Percentiles rank a stretch among this genome's conserved stretches.
Evolutionary conservation across 2,888 invertebrate genomes (phyloP).

Genomic region (Xylocampa areola): DNA sequence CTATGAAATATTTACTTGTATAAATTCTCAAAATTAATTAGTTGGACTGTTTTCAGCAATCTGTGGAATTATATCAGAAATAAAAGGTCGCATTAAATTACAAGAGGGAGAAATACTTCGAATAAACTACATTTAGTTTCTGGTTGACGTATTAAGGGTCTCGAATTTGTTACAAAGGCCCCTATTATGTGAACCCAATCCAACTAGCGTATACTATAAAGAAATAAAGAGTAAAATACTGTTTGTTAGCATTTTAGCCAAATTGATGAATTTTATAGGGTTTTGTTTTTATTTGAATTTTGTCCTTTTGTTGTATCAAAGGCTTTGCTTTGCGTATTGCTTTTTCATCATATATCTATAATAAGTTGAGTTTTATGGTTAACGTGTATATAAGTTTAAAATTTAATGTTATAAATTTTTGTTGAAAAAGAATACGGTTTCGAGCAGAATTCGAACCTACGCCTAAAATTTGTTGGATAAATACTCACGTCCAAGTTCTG

Average conservation of each 20-base stretch:
- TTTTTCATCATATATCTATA: not conserved
- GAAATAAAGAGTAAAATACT: conserved; percentile 10
- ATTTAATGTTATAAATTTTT: no score
- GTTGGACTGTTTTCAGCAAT: not conserved
- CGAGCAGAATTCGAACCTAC: no score
- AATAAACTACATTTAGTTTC: conserved; percentile 21
- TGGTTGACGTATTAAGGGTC: conserved; percentile 24
- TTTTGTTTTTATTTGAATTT: not conserved
- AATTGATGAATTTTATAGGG: conserved; percentile 8
- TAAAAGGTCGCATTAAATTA: conserved; percentile 10
- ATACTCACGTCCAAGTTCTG: no score
- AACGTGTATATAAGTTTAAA: no score
- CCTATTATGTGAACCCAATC: conserved; percentile 18
- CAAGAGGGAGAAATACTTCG: conserved; percentile 4
- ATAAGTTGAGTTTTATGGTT: no score
- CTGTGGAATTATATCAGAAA: conserved; percentile 1
- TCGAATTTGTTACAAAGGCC: conserved; percentile 28
- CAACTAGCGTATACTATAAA: conserved; percentile 10
- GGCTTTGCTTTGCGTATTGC: not conserved
- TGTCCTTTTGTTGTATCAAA: not conserved
- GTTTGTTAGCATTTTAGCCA: conserved; percentile 10
- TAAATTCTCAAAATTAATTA: not conserved
- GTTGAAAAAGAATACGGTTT: no score
- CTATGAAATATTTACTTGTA: not conserved
- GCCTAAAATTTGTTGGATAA: no score